Percentiles rank a stretch among this genome's conserved stretches.
Evolutionary conservation across 1,140 invertebrate genomes (phyloP).

Genomic region (Notospermus geniculatus): DNA sequence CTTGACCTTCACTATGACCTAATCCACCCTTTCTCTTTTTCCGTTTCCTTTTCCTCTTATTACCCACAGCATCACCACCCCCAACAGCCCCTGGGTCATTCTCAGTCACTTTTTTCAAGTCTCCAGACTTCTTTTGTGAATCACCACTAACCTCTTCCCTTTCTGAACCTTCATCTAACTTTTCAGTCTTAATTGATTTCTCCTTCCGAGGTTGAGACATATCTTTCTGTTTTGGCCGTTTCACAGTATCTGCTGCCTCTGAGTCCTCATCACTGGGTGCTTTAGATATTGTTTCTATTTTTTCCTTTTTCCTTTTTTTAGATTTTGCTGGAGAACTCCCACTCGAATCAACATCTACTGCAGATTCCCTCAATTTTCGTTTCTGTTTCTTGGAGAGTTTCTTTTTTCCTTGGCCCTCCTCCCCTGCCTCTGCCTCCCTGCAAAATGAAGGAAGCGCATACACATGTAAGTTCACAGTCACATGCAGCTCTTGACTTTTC

Average conservation of each 20-base stretch:
- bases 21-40: slow-evolving; percentile 20
- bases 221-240: not conserved
- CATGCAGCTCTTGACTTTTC: too few species aligned
- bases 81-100: not conserved
- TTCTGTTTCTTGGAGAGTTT: not conserved
- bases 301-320: slow-evolving; percentile 13
- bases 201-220: not conserved
- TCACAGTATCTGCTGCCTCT: too few species aligned
- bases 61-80: not conserved
- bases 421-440: not conserved
- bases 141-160: too few species aligned
- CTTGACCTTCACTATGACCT: slow-evolving; percentile 6
- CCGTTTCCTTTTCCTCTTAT: slow-evolving; percentile 18
- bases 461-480: too few species aligned
- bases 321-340: not conserved
- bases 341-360: not conserved
- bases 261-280: slow-evolving; percentile 7
- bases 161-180: too few species aligned
- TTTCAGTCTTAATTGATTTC: not conserved
- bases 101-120: too few species aligned
- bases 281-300: not conserved
- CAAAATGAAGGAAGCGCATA: not conserved
- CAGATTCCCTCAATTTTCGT: slow-evolving; percentile 1
- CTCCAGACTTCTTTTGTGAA: too few species aligned
- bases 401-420: not conserved